Percentiles rank a stretch among this genome's conserved stretches.
Evolutionary conservation across 2,888 invertebrate genomes (phyloP).

Genomic region (Hirtodrosophila duncani): DNA sequence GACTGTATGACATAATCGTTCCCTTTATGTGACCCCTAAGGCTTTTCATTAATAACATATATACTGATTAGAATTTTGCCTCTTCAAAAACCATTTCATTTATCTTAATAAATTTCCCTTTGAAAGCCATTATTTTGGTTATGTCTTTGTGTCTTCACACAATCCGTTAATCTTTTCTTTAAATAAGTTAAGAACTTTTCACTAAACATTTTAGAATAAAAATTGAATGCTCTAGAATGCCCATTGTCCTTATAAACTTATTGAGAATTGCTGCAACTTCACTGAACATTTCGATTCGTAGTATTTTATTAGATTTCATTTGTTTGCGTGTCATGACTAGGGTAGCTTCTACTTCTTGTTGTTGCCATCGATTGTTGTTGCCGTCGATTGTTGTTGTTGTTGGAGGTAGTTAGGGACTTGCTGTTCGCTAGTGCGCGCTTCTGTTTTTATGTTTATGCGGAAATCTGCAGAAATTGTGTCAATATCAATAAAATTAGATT

Average conservation of each 20-base stretch:
- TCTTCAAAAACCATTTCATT: too few relatives aligned
- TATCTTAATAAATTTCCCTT: too few relatives aligned
- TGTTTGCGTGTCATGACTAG: slow-evolving; percentile 34
- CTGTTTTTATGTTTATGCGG: slow-evolving; percentile 74
- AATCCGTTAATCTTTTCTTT: neutral
- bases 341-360: neutral
- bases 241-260: too few relatives aligned
- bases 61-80: too few relatives aligned
- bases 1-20: too few relatives aligned
- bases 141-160: neutral
- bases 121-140: too few relatives aligned
- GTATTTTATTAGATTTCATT: slow-evolving; percentile 57
- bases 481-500: slow-evolving; percentile 78
- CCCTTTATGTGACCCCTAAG: too few relatives aligned
- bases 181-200: too few relatives aligned
- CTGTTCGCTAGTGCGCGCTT: slow-evolving; percentile 16
- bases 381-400: slow-evolving; percentile 21
- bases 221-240: too few relatives aligned
- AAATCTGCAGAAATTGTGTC: slow-evolving; percentile 78
- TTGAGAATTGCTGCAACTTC: slow-evolving; percentile 17
- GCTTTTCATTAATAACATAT: too few relatives aligned
- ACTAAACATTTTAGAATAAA: too few relatives aligned
- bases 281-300: slow-evolving; percentile 29
- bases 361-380: slow-evolving; percentile 13
- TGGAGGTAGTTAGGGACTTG: slow-evolving; percentile 24